Evolutionary conservation across 2,797 vertebrate species (phyloP), one percentile per base, ranked within the genome.

Genomic region (Knipowitschia caucasica): DNA sequence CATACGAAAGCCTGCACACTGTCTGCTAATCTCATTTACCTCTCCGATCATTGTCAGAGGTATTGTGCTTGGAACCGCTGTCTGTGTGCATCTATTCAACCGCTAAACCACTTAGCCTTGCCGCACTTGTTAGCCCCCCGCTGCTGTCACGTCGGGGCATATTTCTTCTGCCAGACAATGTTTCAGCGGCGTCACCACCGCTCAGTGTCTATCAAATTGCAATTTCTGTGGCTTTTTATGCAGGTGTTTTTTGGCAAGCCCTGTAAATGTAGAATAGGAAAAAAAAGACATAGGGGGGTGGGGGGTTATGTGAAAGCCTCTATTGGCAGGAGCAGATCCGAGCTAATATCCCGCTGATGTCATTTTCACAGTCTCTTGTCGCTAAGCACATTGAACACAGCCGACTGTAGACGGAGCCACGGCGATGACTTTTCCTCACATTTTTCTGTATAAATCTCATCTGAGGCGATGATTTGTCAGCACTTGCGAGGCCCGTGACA

Each of bases 331-430:
- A 53, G 38, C 18, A 20, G 39, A 59, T 59, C 39, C 25, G 47
- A 67, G 10, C 6, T 31, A 53, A 71, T 26, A 57, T 46, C 30
- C 53, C 1, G 34, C 56, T 54, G 52, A 64, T 61, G 69, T 59
- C 31, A 57, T 50, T 58, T 58, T 62, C 71, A 44, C 62, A 72
- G 55, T 61, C 52, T 68, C 20, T 49, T n/a, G 62, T 64, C 58
- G 25, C 59, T 5, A 14, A 64, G 56, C 39, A 44, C 29, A 59
- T 59, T 58, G 53, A 30, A 44, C 27, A 18, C 53, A 46, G 50
- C 33, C 36, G 25, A 53, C 59, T 24, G 50, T n/a, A 30, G 54
- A 42, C 51, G 46, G 55, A 38, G 31, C 39, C 1, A 7, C 47
- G n/a, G 29, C 42, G 55, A 54, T 36, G 8, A 4, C 52, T 35